Percentiles rank a stretch among this genome's conserved stretches.
phyloP scores from a whole-genome alignment of 1,140 invertebrate species.

The Drosophila novamexicana region DNA sequence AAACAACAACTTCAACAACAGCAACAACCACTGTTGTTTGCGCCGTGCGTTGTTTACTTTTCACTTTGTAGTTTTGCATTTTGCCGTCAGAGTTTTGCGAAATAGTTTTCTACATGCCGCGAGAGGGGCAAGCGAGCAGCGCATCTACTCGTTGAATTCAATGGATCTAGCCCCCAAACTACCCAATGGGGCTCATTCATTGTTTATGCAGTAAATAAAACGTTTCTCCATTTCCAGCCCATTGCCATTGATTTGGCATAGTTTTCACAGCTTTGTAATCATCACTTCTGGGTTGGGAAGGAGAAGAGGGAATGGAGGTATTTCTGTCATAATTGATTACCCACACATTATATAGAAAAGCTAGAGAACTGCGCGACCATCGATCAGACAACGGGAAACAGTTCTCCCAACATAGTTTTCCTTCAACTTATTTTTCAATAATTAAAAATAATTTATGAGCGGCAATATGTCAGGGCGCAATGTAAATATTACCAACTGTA shows the following conservation, averaged over 20 bases:
- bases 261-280: conserved; percentile 46
- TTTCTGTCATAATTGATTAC: conserved; percentile 50
- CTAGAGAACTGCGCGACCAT: conserved; percentile 29
- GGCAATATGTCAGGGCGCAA: conserved; percentile 69
- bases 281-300: background rate
- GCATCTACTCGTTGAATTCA: conserved; percentile 2
- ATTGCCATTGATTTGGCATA: conserved; percentile 66
- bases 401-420: conserved; percentile 39
- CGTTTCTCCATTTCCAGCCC: conserved; percentile 42
- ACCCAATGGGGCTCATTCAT: conserved; percentile 6
- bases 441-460: conserved; percentile 78
- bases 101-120: conserved; percentile 53
- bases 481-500: conserved; percentile 55
- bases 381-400: conserved; percentile 36
- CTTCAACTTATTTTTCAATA: conserved; percentile 46
- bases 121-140: background rate
- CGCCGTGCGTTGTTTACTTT: conserved; percentile 70
- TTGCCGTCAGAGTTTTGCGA: conserved; percentile 62
- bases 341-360: conserved; percentile 34
- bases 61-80: conserved; percentile 78
- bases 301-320: background rate
- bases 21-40: conserved; percentile 33
- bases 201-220: conserved; percentile 65
- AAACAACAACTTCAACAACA: conserved; percentile 45
- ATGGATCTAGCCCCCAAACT: background rate